phyloP scores from a whole-genome alignment of 2,888 invertebrate genomes.

The Microdon myrmicae region DNA sequence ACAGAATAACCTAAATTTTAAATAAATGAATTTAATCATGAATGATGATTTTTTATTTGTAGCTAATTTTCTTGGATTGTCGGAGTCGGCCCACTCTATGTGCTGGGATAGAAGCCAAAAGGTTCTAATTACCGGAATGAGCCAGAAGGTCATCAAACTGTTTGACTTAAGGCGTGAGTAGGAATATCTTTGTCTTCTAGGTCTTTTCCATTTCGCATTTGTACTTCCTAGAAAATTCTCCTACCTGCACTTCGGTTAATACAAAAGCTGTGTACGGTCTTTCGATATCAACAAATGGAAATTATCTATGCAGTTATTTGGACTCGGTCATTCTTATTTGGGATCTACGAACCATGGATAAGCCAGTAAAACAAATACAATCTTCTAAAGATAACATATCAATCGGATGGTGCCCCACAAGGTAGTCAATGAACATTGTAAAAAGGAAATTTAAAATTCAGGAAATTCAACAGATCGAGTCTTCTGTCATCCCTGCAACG shows the following conservation, averaged over 20 bases:
- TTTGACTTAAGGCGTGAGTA: constrained; percentile 88
- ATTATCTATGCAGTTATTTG: constrained; percentile 84
- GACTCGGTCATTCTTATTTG: constrained; percentile 86
- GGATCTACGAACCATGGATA: constrained; percentile 88
- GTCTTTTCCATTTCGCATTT: background rate
- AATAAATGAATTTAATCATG: too few species aligned
- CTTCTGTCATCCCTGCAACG: constrained; percentile 83
- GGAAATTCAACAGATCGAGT: constrained; percentile 69
- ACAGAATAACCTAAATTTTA: too few species aligned
- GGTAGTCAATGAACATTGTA: constrained; percentile 61
- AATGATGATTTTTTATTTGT: background rate
- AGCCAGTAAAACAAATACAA: constrained; percentile 80
- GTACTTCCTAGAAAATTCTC: constrained; percentile 71
- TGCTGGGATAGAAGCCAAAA: constrained; percentile 84
- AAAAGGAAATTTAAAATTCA: constrained; percentile 1
- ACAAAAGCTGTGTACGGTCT: constrained; percentile 87
- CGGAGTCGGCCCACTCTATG: constrained; percentile 85
- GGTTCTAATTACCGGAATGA: constrained; percentile 88
- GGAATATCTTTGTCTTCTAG: background rate
- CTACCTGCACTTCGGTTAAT: constrained; percentile 69
- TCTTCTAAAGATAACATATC: constrained; percentile 72
- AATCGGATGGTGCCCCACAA: constrained; percentile 89
- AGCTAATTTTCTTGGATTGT: constrained; percentile 78
- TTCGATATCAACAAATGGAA: constrained; percentile 80
- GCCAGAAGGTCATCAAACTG: constrained; percentile 86